phyloP scores from a whole-genome alignment of 2,797 vertebrate species.

The Peromyscus melanophrys region DNA sequence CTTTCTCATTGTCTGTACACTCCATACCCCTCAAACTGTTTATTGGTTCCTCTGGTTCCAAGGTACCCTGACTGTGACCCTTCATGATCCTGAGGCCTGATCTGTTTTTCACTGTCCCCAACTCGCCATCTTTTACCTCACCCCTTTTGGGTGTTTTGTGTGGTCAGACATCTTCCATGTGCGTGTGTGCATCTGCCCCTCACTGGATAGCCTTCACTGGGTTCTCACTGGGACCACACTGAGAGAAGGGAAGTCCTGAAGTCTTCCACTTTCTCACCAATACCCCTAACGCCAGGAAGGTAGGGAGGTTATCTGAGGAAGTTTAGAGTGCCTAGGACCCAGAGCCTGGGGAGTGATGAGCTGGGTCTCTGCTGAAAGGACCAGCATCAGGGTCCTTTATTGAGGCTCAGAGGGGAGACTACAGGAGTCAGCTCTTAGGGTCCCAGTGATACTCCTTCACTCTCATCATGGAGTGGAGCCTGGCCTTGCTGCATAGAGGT shows the following conservation, averaged over 20 bases:
- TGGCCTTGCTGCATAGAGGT: not conserved
- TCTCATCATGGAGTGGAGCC: not conserved
- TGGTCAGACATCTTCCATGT: not conserved
- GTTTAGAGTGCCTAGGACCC: not conserved
- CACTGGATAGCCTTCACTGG: not conserved
- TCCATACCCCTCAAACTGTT: not conserved
- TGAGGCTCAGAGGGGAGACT: conserved; percentile 7
- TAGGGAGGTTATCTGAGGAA: not conserved
- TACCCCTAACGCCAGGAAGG: not conserved
- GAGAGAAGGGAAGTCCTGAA: not conserved
- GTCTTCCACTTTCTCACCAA: not conserved
- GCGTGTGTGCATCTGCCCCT: not conserved
- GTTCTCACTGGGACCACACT: not conserved
- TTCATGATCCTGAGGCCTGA: not conserved
- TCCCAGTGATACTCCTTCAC: not conserved
- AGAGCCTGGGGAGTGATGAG: not conserved
- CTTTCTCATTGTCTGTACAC: not conserved
- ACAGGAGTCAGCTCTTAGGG: not conserved
- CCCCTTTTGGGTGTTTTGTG: not conserved
- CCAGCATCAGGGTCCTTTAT: not conserved
- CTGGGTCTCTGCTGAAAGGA: conserved; percentile 18
- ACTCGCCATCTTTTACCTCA: not conserved
- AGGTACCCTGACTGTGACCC: not conserved
- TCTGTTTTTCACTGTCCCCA: not conserved
- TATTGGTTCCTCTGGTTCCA: not conserved